Conservation (phyloP, 2,113 vertebrate species). For the Aix galericulata region DNA sequence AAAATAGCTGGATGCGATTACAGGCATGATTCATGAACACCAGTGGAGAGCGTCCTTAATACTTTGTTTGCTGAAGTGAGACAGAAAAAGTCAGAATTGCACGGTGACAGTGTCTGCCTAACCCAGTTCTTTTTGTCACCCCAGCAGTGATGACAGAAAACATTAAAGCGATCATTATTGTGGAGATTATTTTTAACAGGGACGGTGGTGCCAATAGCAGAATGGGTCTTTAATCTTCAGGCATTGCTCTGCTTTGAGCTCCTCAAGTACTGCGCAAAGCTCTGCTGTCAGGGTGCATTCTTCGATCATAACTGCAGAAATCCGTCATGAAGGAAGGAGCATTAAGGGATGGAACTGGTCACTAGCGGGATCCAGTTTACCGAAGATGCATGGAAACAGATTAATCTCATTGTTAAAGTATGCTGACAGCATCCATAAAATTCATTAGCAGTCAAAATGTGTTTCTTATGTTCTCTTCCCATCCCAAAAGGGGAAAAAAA, state of each 20-base stretch:
- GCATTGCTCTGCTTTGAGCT: background rate
- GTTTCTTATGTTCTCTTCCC: background rate
- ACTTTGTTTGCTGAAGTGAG: background rate
- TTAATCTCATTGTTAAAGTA: background rate
- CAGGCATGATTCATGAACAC: background rate
- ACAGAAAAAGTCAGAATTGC: background rate
- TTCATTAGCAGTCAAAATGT: background rate
- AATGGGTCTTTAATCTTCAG: conserved; percentile 1
- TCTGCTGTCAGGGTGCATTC: background rate
- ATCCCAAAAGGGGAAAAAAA: background rate
- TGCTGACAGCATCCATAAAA: background rate
- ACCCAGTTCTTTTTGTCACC: background rate
- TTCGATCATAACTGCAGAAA: background rate
- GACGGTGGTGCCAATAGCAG: background rate
- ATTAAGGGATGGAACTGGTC: background rate
- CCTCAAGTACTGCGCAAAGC: background rate
- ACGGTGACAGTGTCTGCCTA: background rate
- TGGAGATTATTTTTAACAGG: conserved; percentile 15
- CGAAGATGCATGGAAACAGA: background rate
- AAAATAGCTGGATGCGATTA: background rate
- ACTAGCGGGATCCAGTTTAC: background rate
- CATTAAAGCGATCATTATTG: background rate
- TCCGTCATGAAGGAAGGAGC: background rate
- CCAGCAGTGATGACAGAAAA: background rate
- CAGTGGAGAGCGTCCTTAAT: background rate